Percentiles rank a stretch among this genome's conserved stretches.
Evolutionary conservation across 2,888 invertebrate genomes (phyloP).

Genomic region (Entomobrya proxima): DNA sequence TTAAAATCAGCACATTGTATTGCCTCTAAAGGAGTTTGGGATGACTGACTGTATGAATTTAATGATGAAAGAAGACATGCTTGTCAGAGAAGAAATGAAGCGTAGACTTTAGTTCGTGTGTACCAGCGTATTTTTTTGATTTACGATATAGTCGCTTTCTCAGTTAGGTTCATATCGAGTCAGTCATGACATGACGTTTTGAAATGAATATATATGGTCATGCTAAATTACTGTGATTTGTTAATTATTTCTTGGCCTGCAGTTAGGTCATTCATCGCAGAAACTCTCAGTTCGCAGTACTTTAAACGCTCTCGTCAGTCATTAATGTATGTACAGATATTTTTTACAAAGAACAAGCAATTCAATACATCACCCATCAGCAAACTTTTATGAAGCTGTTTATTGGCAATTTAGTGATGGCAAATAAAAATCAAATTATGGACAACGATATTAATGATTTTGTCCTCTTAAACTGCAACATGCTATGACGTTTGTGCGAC

Average conservation of each 20-base stretch:
- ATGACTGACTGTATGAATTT: background rate
- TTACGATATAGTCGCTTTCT: background rate
- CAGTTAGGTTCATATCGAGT: background rate
- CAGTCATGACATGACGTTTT: slow-evolving; percentile 28
- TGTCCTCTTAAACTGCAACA: no score
- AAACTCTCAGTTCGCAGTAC: no score
- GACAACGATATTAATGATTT: no score
- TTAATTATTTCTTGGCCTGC: slow-evolving; percentile 26
- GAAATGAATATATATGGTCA: slow-evolving; percentile 25
- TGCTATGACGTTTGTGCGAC: background rate
- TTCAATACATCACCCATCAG: background rate
- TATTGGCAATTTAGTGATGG: background rate
- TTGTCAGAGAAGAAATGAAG: background rate
- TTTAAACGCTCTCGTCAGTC: slow-evolving; percentile 6
- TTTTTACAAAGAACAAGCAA: background rate
- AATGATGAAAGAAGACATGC: slow-evolving; percentile 9
- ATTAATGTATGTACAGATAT: no score
- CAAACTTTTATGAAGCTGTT: background rate
- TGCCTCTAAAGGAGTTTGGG: background rate
- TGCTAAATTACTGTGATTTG: slow-evolving; percentile 17
- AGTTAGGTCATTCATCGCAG: slow-evolving; percentile 44
- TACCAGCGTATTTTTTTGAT: background rate
- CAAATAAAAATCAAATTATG: no score
- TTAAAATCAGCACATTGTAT: background rate
- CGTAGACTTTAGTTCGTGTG: background rate